These are phyloP conservation scores for Pontoporia blainvillei DNA, from an alignment of 2,113 vertebrate genomes.

Conservation along the genomic window DNA sequence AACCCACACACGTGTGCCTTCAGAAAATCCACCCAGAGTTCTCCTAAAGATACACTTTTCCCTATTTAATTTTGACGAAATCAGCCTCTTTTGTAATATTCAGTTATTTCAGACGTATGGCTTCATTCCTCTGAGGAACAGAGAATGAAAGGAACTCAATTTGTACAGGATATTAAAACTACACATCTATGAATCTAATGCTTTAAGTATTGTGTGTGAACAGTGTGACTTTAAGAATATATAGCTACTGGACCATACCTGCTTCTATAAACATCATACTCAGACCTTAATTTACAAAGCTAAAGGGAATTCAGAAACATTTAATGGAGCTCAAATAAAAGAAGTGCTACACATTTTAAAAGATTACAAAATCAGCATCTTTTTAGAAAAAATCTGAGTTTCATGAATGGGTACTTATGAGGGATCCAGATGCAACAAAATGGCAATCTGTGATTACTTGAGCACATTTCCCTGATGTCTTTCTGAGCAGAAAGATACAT, in stretches of 20 bases:
- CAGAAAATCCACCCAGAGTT: not conserved
- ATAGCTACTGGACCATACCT: not conserved
- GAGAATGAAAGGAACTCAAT: not conserved
- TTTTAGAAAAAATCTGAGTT: not conserved
- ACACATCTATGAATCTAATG: not conserved
- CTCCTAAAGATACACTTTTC: not conserved
- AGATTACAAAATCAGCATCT: not conserved
- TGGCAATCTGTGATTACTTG: not conserved
- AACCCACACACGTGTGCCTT: accelerated
- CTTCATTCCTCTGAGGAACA: not conserved
- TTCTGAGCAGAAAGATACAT: not conserved
- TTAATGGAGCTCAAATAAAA: not conserved
- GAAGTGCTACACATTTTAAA: not conserved
- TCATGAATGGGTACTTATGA: not conserved
- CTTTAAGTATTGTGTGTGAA: not conserved
- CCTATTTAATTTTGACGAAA: not conserved
- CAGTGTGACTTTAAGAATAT: not conserved
- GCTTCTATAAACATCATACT: not conserved
- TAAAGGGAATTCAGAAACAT: not conserved
- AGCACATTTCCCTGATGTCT: not conserved
- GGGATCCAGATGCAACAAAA: not conserved
- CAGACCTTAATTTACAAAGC: not conserved
- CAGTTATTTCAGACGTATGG: not conserved
- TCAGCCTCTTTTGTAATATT: not conserved
- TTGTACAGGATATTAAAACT: not conserved